Evolutionary conservation across 2,888 invertebrate species (phyloP).

Genomic region (Xiphydria camelus): DNA sequence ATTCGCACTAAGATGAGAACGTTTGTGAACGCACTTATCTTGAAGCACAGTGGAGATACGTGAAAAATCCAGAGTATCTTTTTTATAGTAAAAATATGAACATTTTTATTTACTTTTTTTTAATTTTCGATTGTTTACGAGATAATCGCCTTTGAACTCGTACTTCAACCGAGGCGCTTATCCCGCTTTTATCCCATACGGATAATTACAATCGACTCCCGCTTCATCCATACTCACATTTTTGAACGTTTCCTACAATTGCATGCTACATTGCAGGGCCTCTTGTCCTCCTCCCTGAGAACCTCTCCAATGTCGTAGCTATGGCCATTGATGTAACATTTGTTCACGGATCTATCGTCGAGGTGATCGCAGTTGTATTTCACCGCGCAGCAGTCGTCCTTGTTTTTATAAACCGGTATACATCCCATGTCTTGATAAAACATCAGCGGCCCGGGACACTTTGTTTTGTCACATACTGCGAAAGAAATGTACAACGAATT

Average conservation of each 20-base stretch:
- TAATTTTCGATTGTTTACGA: background rate
- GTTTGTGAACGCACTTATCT: no score
- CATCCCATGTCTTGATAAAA: constrained; percentile 39
- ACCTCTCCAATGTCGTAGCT: constrained; percentile 34
- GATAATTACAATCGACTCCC: background rate
- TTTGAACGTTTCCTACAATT: constrained; percentile 15
- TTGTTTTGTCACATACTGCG: constrained; percentile 27
- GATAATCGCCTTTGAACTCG: background rate
- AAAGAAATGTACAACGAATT: no score
- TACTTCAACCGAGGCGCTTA: no score
- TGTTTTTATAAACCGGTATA: constrained; percentile 31
- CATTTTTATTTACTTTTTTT: background rate
- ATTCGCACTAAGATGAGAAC: no score
- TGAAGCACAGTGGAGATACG: no score
- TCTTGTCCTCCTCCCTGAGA: constrained; percentile 32
- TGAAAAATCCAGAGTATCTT: no score
- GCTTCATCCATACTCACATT: background rate
- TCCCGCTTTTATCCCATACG: background rate
- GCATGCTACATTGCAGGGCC: constrained; percentile 41
- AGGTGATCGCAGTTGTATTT: constrained; percentile 41
- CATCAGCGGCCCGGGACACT: constrained; percentile 39
- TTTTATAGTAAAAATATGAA: background rate
- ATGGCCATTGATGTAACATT: constrained; percentile 39
- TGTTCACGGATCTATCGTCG: constrained; percentile 23
- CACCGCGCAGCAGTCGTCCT: constrained; percentile 35